Evolutionary conservation across 2,888 invertebrate genomes (phyloP), one percentile per base, ranked within the genome.

Genomic region (Entomobrya multifasciata): DNA sequence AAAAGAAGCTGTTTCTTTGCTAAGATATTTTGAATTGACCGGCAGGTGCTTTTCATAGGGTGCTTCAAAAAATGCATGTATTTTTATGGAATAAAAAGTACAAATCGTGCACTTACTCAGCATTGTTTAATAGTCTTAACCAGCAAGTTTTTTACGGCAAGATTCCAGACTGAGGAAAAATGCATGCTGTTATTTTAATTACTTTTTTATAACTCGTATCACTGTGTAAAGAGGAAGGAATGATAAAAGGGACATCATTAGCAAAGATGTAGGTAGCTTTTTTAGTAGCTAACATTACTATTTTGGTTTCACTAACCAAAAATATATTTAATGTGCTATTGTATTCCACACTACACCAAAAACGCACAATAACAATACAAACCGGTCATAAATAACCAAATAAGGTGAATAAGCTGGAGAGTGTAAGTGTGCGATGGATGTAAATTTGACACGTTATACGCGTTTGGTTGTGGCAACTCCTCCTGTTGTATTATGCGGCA

Each of bases 341-440:
- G 36, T 36, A 36, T 74, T 55, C 22, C 36, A 22, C 30, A 65
- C 62, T 62, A 79, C 78, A 13, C 17, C 30, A 15, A 10, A 5
- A 49, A 49, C 49, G 72, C 15, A 49, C 47, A 76, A 52, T 72
- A 57, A 52, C 49, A 44, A 17, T 15, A 17, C 27, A 4, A 62
- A n/a, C n/a, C n/a, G n/a, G n/a, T n/a, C n/a, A 44, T 47, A 79
- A 77, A 79, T 62, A 47, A 62, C 78, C 78, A 79, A 65, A 79
- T 22, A 62, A 30, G 78, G 78, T 17, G 41, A 44, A 47, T 22
- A 20, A 41, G 13, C 13, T 25, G 30, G 27, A 74, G 44, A 10
- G 17, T 13, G 36, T 5, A 36, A 36, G 1, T 30, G 41, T 36
- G 41, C 52, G 52, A 52, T n/a, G 20, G 17, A 52, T 27, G 44